Evolutionary conservation across 2,797 vertebrate species (phyloP).

Genomic region (Periparus ater): DNA sequence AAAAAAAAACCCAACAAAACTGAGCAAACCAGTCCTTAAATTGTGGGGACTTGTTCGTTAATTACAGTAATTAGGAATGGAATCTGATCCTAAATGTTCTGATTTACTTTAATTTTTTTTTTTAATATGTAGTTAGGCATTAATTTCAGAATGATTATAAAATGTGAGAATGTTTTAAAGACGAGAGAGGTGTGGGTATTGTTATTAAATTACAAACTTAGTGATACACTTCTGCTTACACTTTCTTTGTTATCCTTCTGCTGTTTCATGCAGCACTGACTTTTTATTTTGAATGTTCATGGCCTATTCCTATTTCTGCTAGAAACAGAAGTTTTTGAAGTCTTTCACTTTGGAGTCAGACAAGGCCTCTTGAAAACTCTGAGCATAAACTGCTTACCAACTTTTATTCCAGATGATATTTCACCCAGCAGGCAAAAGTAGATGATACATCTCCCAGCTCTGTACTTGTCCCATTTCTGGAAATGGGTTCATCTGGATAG

Average conservation of each 20-base stretch:
- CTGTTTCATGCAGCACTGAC: not conserved
- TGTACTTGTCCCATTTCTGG: not conserved
- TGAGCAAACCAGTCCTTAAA: constrained; percentile 57
- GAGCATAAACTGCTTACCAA: not conserved
- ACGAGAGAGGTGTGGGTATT: not conserved
- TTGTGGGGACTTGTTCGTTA: constrained; percentile 63
- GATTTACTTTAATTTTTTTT: constrained; percentile 60
- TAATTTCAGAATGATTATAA: constrained; percentile 52
- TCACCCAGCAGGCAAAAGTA: not conserved
- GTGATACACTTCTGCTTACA: not conserved
- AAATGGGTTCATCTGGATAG: not conserved
- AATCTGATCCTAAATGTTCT: constrained; percentile 63
- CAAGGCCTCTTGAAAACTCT: not conserved
- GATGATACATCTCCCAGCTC: not conserved
- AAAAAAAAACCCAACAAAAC: not conserved
- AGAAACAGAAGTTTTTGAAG: no score
- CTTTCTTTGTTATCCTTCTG: not conserved
- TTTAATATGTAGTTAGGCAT: constrained; percentile 37
- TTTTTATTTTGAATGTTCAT: not conserved
- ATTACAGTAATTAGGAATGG: constrained; percentile 68
- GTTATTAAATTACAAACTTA: not conserved
- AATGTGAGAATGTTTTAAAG: constrained; percentile 4
- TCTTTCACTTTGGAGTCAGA: not conserved
- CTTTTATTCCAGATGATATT: not conserved
- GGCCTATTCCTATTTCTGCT: not conserved